Evolutionary conservation across 2,888 invertebrate genomes (phyloP).

Genomic region (Lagria hirta): DNA sequence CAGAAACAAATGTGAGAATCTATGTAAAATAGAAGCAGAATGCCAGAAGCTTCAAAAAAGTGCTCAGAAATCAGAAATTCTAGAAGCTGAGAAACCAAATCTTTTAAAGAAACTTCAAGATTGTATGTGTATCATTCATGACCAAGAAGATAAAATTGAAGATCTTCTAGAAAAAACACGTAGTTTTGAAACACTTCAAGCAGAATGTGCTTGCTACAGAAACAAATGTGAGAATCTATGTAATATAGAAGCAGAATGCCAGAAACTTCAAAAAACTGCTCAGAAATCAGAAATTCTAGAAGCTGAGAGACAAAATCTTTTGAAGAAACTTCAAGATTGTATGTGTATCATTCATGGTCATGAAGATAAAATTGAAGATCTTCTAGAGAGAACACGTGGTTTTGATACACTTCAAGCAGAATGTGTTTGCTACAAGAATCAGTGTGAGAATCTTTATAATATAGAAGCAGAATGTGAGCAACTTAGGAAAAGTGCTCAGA

Average conservation of each 20-base stretch:
- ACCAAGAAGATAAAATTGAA: constrained; percentile 54
- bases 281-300: constrained; percentile 47
- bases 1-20: constrained; percentile 46
- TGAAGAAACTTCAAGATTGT: constrained; percentile 58
- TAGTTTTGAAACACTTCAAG: constrained; percentile 43
- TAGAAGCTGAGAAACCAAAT: constrained; percentile 57
- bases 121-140: constrained; percentile 59
- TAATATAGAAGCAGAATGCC: constrained; percentile 44
- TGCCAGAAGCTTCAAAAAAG: constrained; percentile 41
- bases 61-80: constrained; percentile 41
- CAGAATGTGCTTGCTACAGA: constrained; percentile 50
- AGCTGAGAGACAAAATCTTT: constrained; percentile 57
- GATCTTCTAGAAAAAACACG: constrained; percentile 40
- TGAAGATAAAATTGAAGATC: constrained; percentile 5
- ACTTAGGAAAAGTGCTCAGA: constrained; percentile 1
- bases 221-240: constrained; percentile 45
- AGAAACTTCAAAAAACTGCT: constrained; percentile 41
- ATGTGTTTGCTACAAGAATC: constrained; percentile 48
- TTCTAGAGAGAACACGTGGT: constrained; percentile 23
- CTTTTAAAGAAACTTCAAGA: constrained; percentile 58
- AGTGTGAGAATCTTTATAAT: constrained; percentile 46
- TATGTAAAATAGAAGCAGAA: constrained; percentile 43
- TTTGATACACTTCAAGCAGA: constrained; percentile 43
- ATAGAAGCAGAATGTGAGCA: constrained; percentile 14
- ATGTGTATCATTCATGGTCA: constrained; percentile 61